Evolutionary conservation across 1,140 invertebrate genomes (phyloP).

Genomic region (Drosophila nigromelanica): DNA sequence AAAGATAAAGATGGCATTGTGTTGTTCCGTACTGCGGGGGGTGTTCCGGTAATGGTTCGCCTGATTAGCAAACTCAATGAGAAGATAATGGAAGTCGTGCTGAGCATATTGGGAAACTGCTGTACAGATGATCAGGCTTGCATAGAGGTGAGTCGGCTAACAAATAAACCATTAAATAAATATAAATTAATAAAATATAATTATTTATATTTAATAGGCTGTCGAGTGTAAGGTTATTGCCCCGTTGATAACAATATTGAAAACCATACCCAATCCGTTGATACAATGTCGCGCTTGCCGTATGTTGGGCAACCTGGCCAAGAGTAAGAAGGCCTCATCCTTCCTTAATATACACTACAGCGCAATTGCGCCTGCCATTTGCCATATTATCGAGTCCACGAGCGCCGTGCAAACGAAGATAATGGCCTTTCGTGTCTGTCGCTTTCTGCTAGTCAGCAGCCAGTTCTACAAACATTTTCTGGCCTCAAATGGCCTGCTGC

Average conservation of each 20-base stretch:
- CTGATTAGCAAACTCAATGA: conserved; percentile 73
- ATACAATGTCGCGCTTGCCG: conserved; percentile 81
- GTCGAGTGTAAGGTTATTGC: conserved; percentile 68
- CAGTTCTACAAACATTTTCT: conserved; percentile 75
- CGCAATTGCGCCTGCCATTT: conserved; percentile 72
- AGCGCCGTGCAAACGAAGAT: conserved; percentile 71
- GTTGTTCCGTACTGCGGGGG: conserved; percentile 71
- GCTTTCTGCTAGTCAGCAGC: conserved; percentile 63
- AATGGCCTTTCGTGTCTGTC: conserved; percentile 79
- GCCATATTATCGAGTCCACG: conserved; percentile 78
- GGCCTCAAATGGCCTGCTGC: conserved; percentile 67
- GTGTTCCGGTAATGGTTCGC: conserved; percentile 73
- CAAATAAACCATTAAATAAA: background rate
- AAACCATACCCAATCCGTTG: conserved; percentile 78
- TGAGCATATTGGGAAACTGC: conserved; percentile 85
- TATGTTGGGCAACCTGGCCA: conserved; percentile 78
- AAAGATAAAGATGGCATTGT: conserved; percentile 80
- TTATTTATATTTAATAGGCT: conserved; percentile 49
- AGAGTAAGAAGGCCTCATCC: conserved; percentile 60
- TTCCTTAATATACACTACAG: conserved; percentile 55
- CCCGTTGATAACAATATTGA: conserved; percentile 73
- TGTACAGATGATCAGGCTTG: conserved; percentile 83
- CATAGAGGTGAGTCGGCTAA: conserved; percentile 61
- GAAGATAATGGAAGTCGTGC: conserved; percentile 84
- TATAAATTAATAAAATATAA: background rate